Evolutionary conservation across 2,888 invertebrate genomes (phyloP).

Genomic region (Geotrupes spiniger): DNA sequence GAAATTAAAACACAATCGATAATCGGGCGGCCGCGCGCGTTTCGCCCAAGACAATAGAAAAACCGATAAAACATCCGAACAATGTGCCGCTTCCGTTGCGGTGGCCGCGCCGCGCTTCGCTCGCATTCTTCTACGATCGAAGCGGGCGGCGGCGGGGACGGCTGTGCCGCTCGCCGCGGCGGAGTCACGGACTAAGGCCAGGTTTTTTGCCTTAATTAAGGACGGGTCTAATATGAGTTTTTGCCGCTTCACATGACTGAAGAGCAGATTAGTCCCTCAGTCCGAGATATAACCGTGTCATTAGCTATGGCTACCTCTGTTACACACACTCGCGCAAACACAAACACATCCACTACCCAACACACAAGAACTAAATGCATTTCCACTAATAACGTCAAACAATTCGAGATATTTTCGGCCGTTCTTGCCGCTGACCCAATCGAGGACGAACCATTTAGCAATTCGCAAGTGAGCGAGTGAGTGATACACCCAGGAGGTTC

Average conservation of each 20-base stretch:
- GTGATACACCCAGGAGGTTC: no score
- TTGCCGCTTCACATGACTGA: conserved; percentile 47
- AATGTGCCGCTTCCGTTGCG: conserved; percentile 6
- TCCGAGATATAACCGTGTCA: conserved; percentile 38
- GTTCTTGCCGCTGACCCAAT: not conserved
- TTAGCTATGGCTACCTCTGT: conserved; percentile 31
- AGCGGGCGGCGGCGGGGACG: not conserved
- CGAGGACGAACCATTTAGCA: conserved; percentile 3
- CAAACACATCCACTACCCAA: no score
- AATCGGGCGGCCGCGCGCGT: conserved; percentile 4
- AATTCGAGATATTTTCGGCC: conserved; percentile 2
- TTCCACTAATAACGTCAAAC: conserved; percentile 4
- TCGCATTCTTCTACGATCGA: conserved; percentile 21
- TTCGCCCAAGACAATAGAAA: conserved; percentile 16
- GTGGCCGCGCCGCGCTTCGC: conserved; percentile 14
- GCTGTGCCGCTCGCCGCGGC: conserved; percentile 24
- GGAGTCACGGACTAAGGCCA: conserved; percentile 25
- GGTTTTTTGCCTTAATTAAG: conserved; percentile 50
- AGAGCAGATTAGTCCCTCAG: conserved; percentile 42
- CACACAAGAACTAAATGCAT: conserved; percentile 5
- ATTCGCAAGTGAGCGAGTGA: not conserved
- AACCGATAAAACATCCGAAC: conserved; percentile 21
- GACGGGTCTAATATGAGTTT: conserved; percentile 48
- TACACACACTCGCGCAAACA: conserved; percentile 19
- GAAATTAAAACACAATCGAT: conserved; percentile 5